phyloP scores from a whole-genome alignment of 2,888 invertebrate species.

The Ptychoptera albimana region DNA sequence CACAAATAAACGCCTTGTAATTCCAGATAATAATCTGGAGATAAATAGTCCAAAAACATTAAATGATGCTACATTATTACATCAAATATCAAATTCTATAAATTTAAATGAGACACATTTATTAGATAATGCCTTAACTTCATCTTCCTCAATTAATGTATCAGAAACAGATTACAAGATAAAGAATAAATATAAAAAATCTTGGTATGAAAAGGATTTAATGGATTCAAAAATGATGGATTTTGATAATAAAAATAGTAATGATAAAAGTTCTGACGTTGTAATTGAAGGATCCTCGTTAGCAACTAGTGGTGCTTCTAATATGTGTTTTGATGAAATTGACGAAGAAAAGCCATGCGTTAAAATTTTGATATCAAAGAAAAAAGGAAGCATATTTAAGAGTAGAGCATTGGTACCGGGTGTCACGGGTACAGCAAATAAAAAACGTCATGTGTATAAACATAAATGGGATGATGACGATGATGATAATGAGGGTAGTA shows the following conservation, averaged over 20 bases:
- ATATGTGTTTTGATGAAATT: constrained; percentile 18
- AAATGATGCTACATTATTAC: not conserved
- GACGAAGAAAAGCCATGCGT: constrained; percentile 43
- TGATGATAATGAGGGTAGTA: constrained; percentile 21
- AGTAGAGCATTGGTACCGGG: constrained; percentile 50
- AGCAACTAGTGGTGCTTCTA: constrained; percentile 2
- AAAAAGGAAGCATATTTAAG: constrained; percentile 82
- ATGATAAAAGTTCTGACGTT: not conserved
- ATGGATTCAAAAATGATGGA: constrained; percentile 1
- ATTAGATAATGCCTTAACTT: not conserved
- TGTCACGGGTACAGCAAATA: not conserved
- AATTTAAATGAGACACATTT: too few species aligned
- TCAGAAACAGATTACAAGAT: constrained; percentile 22
- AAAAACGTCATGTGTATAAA: constrained; percentile 68
- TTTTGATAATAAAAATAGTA: not conserved
- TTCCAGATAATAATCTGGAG: not conserved
- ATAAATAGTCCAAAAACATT: not conserved
- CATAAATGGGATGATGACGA: constrained; percentile 75
- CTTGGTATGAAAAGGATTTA: constrained; percentile 18
- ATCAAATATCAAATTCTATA: not conserved
- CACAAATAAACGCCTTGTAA: not conserved
- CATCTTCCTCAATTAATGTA: not conserved
- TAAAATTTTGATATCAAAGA: constrained; percentile 58
- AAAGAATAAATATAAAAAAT: constrained; percentile 26
- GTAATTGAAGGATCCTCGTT: constrained; percentile 12